phyloP scores from a whole-genome alignment of 92 coral and sea anemone genomes.

The Zoanthus solanderi region DNA sequence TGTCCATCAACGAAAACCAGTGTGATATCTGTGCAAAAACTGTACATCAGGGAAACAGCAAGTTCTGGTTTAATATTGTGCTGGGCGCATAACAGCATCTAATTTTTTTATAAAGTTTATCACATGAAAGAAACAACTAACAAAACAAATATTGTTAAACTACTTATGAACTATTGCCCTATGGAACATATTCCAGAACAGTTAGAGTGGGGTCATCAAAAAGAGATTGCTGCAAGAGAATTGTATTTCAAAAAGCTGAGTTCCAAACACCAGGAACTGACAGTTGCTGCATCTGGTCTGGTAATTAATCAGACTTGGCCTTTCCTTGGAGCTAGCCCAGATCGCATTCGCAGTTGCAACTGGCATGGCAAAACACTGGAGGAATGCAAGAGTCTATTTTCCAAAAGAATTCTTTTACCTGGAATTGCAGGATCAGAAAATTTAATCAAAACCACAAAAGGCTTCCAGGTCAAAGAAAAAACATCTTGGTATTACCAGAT shows the following conservation, averaged over 20 bases:
- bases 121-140: conserved; percentile 62
- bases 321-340: conserved; percentile 60
- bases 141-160: conserved; percentile 59
- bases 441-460: conserved; percentile 40
- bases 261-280: conserved; percentile 27
- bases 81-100: conserved; percentile 56
- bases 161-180: conserved; percentile 67
- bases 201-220: conserved; percentile 69
- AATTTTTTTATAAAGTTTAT: conserved; percentile 15
- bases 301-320: conserved; percentile 46
- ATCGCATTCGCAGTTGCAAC: conserved; percentile 47
- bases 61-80: conserved; percentile 60
- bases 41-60: conserved; percentile 44
- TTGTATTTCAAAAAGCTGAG: conserved; percentile 47
- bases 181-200: conserved; percentile 62
- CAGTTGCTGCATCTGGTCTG: conserved; percentile 33
- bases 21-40: conserved; percentile 59
- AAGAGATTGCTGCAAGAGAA: conserved; percentile 51
- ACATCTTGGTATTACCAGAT: conserved; percentile 59
- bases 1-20: conserved; percentile 47
- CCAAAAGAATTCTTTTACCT: conserved; percentile 54
- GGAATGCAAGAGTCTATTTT: conserved; percentile 55
- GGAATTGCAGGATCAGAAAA: conserved; percentile 52
- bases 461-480: conserved; percentile 46
- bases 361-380: conserved; percentile 50